Evolutionary conservation across 2,888 invertebrate species (phyloP).

Genomic region (Chrysolina oricalcia): DNA sequence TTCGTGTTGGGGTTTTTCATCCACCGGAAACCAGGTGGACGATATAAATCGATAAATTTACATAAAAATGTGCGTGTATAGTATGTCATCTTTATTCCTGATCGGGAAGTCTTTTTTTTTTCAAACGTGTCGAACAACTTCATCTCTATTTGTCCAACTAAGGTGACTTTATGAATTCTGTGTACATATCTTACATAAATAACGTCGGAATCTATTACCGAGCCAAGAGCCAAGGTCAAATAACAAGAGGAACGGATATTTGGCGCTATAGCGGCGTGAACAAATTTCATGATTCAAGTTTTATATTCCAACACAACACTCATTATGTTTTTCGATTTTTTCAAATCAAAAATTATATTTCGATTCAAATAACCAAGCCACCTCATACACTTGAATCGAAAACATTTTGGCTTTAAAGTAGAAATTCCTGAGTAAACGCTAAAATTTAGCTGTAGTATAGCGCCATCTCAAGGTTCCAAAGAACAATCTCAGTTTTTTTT

Average conservation of each 20-base stretch:
- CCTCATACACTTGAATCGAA: too few species aligned
- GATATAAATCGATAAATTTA: constrained; percentile 50
- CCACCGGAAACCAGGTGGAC: constrained; percentile 54
- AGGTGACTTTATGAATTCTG: constrained; percentile 32
- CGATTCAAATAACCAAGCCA: too few species aligned
- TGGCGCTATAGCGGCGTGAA: neutral
- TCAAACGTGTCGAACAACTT: constrained; percentile 19
- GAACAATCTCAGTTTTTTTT: too few species aligned
- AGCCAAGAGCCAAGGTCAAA: constrained; percentile 36
- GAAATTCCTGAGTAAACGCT: too few species aligned
- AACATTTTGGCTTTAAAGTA: too few species aligned
- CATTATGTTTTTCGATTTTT: too few species aligned
- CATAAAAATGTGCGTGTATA: constrained; percentile 50
- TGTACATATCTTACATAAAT: constrained; percentile 26
- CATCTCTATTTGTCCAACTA: constrained; percentile 42
- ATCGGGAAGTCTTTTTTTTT: neutral
- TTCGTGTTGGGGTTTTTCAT: constrained; percentile 44
- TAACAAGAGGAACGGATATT: constrained; percentile 16
- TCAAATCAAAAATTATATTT: too few species aligned
- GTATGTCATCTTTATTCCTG: constrained; percentile 29
- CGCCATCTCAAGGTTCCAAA: too few species aligned
- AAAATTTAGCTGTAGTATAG: too few species aligned
- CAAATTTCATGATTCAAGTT: neutral
- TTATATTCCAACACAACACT: too few species aligned
- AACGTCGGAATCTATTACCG: constrained; percentile 21